Percentiles rank a stretch among this genome's conserved stretches.
Evolutionary conservation across 2,797 vertebrate genomes (phyloP).

Genomic region (Argentina silus): DNA sequence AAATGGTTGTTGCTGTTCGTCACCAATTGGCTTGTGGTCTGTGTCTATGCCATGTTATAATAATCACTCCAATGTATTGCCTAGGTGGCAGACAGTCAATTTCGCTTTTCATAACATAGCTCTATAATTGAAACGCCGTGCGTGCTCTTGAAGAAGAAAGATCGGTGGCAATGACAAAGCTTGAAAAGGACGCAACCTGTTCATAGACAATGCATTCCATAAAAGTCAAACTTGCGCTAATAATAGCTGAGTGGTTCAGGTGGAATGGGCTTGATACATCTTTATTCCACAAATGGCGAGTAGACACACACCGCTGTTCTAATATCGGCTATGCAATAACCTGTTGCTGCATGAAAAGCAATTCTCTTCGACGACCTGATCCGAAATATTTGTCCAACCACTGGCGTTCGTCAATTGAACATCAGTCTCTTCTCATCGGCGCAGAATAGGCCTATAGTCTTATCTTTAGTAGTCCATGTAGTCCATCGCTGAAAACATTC

Average conservation of each 20-base stretch:
- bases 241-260: conserved; percentile 1
- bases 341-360: conserved; percentile 53
- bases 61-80: not conserved
- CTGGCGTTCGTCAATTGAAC: not conserved
- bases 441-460: not conserved
- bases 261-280: not conserved
- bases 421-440: conserved; percentile 2
- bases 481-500: not conserved
- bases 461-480: not conserved
- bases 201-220: not conserved
- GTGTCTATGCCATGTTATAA: conserved; percentile 4
- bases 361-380: conserved; percentile 38
- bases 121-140: not conserved
- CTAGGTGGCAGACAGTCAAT: not conserved
- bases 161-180: not conserved
- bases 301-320: not conserved
- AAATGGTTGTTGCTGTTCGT: not conserved
- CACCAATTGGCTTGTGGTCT: not conserved
- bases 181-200: not conserved
- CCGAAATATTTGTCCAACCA: conserved; percentile 17
- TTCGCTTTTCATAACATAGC: not conserved
- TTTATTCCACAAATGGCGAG: not conserved
- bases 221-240: not conserved
- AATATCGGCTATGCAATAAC: conserved; percentile 38
- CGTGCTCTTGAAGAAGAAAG: not conserved